A percentile compares a stretch with the other conserved stretches of the same genome.
Evolutionary conservation across 2,797 vertebrate genomes (phyloP).

Genomic region (Squalus acanthias): DNA sequence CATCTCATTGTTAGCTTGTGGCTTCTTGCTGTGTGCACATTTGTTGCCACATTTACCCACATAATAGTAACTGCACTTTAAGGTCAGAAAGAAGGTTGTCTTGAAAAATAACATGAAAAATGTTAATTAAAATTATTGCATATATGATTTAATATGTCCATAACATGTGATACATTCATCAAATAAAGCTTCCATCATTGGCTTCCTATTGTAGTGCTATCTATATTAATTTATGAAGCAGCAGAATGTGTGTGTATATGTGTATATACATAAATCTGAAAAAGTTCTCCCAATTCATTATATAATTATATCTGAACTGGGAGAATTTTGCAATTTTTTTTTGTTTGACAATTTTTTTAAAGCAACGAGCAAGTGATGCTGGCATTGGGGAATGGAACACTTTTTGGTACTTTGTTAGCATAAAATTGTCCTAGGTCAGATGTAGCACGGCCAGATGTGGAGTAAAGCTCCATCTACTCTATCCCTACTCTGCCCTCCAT

Average conservation of each 20-base stretch:
- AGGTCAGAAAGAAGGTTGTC: not conserved
- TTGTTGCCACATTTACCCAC: not conserved
- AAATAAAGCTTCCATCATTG: not conserved
- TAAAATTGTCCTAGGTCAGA: not conserved
- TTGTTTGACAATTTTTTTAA: too few relatives aligned
- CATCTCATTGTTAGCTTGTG: not conserved
- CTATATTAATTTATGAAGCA: conserved; percentile 44
- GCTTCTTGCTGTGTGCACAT: not conserved
- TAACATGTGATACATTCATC: not conserved
- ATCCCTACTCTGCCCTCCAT: not conserved
- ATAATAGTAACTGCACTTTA: too few relatives aligned
- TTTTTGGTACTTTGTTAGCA: too few relatives aligned
- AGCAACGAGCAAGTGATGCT: too few relatives aligned
- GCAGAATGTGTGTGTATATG: conserved; percentile 46
- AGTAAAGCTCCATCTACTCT: not conserved
- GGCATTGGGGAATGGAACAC: too few relatives aligned
- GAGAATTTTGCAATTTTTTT: too few relatives aligned
- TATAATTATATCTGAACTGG: too few relatives aligned
- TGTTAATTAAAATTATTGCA: not conserved
- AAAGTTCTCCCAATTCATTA: too few relatives aligned
- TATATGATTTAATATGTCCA: not conserved
- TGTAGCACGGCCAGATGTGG: not conserved
- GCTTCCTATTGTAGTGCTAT: not conserved
- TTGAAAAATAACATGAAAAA: not conserved
- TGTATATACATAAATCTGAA: conserved; percentile 8